These are phyloP conservation scores for Harpagifer antarcticus DNA, from an alignment of 2,797 vertebrate species.

Conservation along the genomic window DNA sequence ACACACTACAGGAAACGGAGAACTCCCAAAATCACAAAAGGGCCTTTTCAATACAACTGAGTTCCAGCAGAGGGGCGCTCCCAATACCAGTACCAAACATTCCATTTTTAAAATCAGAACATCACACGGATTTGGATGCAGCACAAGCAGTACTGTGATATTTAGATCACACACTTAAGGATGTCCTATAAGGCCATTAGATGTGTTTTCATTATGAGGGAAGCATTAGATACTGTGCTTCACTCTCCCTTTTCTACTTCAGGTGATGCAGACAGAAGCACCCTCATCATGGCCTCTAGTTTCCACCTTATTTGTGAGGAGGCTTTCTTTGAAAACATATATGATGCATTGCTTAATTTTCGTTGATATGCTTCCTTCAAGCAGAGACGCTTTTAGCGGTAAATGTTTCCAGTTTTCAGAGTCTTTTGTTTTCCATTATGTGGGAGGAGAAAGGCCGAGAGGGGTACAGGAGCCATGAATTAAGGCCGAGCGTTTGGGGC, in stretches of 20 bases:
- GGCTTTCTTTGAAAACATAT: not conserved
- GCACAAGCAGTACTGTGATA: not conserved
- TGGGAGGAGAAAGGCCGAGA: conserved; percentile 50
- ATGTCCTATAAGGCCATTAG: not conserved
- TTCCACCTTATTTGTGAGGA: not conserved
- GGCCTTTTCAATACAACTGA: too few relatives aligned
- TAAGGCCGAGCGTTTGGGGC: conserved; percentile 43
- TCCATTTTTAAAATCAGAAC: not conserved
- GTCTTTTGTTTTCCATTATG: conserved; percentile 59
- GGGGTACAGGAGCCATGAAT: conserved; percentile 54
- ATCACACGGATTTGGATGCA: not conserved
- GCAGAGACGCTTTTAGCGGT: conserved; percentile 31
- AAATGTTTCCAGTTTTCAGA: conserved; percentile 31
- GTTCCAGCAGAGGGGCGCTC: conserved; percentile 38
- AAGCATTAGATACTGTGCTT: not conserved
- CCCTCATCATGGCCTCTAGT: not conserved
- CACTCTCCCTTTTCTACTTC: not conserved
- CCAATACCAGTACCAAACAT: not conserved
- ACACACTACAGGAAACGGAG: too few relatives aligned
- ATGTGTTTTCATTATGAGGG: too few relatives aligned
- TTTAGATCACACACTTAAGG: not conserved
- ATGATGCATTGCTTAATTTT: conserved; percentile 20
- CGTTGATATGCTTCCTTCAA: conserved; percentile 32
- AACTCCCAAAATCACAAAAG: too few relatives aligned
- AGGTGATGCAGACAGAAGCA: not conserved